Base-by-base conservation (phyloP, 35 echinoderm and acorn worm species). In the Acanthaster planci region DNA sequence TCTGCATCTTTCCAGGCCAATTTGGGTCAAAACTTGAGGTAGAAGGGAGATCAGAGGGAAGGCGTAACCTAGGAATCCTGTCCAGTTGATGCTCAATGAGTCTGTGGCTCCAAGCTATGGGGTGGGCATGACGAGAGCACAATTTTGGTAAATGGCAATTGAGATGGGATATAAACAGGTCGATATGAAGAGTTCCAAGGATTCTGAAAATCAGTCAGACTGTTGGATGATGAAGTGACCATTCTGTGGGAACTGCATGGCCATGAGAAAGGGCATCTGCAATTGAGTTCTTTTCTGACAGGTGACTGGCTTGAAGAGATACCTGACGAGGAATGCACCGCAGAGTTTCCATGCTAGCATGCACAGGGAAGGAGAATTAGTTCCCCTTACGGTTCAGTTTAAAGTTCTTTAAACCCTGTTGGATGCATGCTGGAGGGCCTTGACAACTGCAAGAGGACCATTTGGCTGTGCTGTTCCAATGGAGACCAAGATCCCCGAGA, bases 41-140 rank as follows among this genome's bases (percentile, higher is more conserved):
- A 55, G 44, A 5, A 82, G 79, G 17, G 79, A 55, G 14, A 82
- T 1, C 2, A 0, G 50, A 3, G 79, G 79, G 21, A 54, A 82
- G 0, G 79, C 51, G 31, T 82, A 82, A 17, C 42, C 44, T 4
- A 19, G 27, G 14, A 80, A 21, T 29, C 8, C 17, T n/a, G 1
- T 10, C 77, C 86, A 87, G 3, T 36, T 17, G 18, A 72, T 67
- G 1, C 12, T 16, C 27, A 87, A 26, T 35, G 86, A n/a, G 38
- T 56, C 52, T 26, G 54, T 31, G 5, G 51, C 54, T 5, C 2
- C 26, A 29, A 53, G 19, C 78, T 32, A 0, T n/a, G 56, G 56
- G n/a, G n/a, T n/a, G n/a, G n/a, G n/a, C n/a, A n/a, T n/a, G n/a
- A n/a, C n/a, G 52, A 55, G 52, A 55, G 21, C 0, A 55, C 10